Conservation (phyloP, 2,888 invertebrate species). For the Galeruca laticollis region DNA sequence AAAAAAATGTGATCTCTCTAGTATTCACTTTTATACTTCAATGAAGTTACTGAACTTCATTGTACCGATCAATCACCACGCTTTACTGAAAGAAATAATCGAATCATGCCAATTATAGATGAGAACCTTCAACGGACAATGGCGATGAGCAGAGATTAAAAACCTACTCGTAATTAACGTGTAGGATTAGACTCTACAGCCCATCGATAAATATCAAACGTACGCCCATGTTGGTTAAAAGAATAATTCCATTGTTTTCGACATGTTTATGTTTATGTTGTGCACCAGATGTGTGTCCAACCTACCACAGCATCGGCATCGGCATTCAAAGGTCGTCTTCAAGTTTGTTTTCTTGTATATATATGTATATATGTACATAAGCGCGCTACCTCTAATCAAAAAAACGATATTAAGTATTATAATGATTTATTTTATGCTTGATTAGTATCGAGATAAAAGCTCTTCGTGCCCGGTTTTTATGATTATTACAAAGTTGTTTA, state of each 20-base stretch:
- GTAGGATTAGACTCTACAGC: neutral
- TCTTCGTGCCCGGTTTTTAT: conserved; percentile 19
- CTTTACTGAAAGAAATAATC: too few species aligned
- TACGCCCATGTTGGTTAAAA: conserved; percentile 18
- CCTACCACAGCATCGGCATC: conserved; percentile 39
- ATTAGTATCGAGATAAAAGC: conserved; percentile 20
- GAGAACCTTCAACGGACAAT: neutral
- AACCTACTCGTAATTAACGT: neutral
- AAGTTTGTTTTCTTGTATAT: conserved; percentile 34
- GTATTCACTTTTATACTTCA: too few species aligned
- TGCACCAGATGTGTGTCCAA: conserved; percentile 48
- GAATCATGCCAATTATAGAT: too few species aligned
- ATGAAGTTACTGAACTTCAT: too few species aligned
- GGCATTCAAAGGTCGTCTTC: conserved; percentile 52
- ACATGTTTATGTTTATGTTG: conserved; percentile 42
- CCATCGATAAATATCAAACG: neutral
- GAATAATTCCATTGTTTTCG: conserved; percentile 47
- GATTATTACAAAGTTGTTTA: conserved; percentile 17
- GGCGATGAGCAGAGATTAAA: conserved; percentile 4
- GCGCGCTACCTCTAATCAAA: conserved; percentile 33
- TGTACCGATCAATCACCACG: too few species aligned
- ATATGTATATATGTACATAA: conserved; percentile 18
- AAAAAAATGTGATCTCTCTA: too few species aligned
- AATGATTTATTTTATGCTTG: conserved; percentile 28
- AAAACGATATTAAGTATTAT: conserved; percentile 26